Evolutionary conservation across 1,140 invertebrate species (phyloP), one percentile per base, ranked within the genome.

Genomic region (Caenorhabditis remanei): DNA sequence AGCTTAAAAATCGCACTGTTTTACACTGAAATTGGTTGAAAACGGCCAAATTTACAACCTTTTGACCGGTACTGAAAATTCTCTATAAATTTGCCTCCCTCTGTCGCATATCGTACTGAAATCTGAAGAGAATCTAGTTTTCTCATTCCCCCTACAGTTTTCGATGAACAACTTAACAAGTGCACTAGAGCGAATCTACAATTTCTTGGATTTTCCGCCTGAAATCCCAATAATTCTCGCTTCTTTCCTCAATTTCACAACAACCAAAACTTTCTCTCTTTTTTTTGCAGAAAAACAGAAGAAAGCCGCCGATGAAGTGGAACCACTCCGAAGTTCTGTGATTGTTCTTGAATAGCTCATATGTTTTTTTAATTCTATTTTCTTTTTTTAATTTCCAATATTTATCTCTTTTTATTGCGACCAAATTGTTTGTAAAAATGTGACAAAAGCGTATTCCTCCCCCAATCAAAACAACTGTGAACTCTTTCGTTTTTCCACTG

Each of bases 261-360:
- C 4, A n/a, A n/a, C 19, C 4, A 58, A 58, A 19, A 58, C 16
- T 8, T 58, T 82, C 41, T 19, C 21, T 14, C n/a, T 46, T 21
- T 43, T 67, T 55, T 50, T 87, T 87, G n/a, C 79, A 87, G 86
- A 87, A 84, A 87, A 87, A 55, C 65, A 71, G 46, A 87, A 87
- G 48, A 87, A 87, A 53, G 86, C 86, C 40, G 75, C 86, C 55
- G 86, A 87, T 43, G 86, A 87, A 65, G 65, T 87, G 56, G 86
- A 87, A 58, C 86, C 86, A 16, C 50, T 87, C 4, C 75, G 86
- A 14, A 87, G 86, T 83, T 87, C 86, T 43, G 75, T 87, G 50
- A 87, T 87, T 48, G 86, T 87, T 4, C 41, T 87, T 11, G 86
- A 87, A 50, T 87, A 65, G 63, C 32, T 32, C 32, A 32, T 32